Conservation (phyloP, 2,113 vertebrate genomes). For the Oenanthe melanoleuca region DNA sequence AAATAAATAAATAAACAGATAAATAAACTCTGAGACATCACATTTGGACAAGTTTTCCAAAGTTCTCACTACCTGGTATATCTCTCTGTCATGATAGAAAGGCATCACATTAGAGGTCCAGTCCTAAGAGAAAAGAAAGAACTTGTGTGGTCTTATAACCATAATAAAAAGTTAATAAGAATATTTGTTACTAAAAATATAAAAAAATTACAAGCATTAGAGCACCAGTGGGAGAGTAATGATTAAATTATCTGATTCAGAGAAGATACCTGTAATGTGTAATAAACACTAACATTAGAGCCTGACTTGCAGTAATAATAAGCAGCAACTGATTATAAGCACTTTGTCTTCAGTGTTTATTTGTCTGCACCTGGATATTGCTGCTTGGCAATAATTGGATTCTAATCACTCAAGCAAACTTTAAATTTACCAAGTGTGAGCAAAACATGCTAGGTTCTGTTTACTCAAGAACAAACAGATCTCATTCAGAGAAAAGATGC, state of each 20-base stretch:
- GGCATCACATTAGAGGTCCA: not conserved
- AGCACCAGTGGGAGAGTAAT: conserved; percentile 12
- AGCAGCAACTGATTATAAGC: conserved; percentile 45
- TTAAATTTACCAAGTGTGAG: conserved; percentile 52
- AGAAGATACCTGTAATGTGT: conserved; percentile 11
- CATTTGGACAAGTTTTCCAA: not conserved
- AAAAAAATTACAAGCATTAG: not conserved
- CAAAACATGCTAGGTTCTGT: conserved; percentile 29
- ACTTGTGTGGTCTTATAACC: not conserved
- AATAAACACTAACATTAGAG: conserved; percentile 41
- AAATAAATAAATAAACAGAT: too few relatives aligned
- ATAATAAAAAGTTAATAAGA: not conserved
- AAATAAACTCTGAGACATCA: not conserved
- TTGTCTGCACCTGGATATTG: conserved; percentile 60
- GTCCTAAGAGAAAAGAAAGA: not conserved
- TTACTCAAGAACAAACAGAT: conserved; percentile 39
- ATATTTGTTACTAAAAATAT: conserved; percentile 17
- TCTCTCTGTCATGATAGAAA: not conserved
- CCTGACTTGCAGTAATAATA: conserved; percentile 22
- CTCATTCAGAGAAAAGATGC: conserved; percentile 1
- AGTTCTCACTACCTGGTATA: not conserved
- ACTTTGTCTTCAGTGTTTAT: conserved; percentile 44
- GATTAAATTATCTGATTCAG: conserved; percentile 49
- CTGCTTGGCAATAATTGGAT: conserved; percentile 61
- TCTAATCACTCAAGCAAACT: conserved; percentile 63